Percentiles rank a stretch among this genome's conserved stretches.
Evolutionary conservation across 2,888 invertebrate species (phyloP).

Genomic region (Xylota segnis): DNA sequence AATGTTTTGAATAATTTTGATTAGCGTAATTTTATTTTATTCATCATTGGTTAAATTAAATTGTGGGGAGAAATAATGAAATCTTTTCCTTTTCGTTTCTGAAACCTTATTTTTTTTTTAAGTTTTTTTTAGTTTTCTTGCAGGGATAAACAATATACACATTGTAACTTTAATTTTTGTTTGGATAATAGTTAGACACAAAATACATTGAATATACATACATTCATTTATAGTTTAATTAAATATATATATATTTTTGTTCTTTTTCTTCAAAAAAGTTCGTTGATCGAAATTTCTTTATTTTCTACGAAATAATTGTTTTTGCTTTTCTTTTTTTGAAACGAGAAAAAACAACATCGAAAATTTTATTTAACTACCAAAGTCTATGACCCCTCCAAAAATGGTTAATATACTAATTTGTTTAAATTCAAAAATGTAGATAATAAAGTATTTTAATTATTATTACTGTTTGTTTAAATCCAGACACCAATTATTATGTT

Average conservation of each 20-base stretch:
- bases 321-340: conserved; percentile 51
- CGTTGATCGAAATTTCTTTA: conserved; percentile 71
- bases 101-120: conserved; percentile 65
- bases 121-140: conserved; percentile 68
- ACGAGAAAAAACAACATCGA: conserved; percentile 73
- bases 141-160: conserved; percentile 63
- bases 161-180: conserved; percentile 60
- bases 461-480: conserved; percentile 55
- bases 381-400: conserved; percentile 84
- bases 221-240: conserved; percentile 77
- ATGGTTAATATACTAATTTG: conserved; percentile 75
- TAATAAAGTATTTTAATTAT: conserved; percentile 58
- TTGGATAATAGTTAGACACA: conserved; percentile 79
- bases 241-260: conserved; percentile 78
- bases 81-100: conserved; percentile 74
- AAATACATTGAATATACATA: conserved; percentile 78
- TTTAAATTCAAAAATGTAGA: conserved; percentile 68
- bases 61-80: conserved; percentile 60
- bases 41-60: conserved; percentile 53
- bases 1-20: conserved; percentile 62
- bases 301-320: conserved; percentile 50
- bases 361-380: conserved; percentile 79
- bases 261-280: conserved; percentile 68
- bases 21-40: conserved; percentile 44
- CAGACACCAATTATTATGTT: conserved; percentile 69